Percentiles rank a stretch among this genome's conserved stretches.
Conservation (phyloP, 1,140 invertebrate species). For the Marisa cornuarietis region DNA sequence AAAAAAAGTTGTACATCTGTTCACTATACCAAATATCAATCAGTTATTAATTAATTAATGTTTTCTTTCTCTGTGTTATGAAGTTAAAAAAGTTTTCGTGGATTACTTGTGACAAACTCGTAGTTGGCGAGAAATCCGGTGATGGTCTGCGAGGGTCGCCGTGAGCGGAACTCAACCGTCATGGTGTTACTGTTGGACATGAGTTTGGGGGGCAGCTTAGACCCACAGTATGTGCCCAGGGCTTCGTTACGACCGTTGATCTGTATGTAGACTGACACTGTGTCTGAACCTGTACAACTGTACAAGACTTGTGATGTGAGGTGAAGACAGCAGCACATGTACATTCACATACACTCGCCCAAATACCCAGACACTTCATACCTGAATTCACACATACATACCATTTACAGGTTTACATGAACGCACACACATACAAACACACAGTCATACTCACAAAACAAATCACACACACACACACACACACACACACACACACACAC, state of each 20-base stretch:
- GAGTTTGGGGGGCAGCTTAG: slow-evolving; percentile 78
- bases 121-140: slow-evolving; percentile 88
- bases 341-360: neutral
- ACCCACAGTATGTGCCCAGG: slow-evolving; percentile 85
- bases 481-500: slow-evolving; percentile 12
- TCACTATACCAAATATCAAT: neutral
- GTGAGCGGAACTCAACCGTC: slow-evolving; percentile 82
- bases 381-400: neutral
- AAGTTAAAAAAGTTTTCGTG: too few relatives aligned
- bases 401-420: too few relatives aligned
- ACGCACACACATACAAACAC: neutral
- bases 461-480: slow-evolving; percentile 1
- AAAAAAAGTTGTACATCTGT: neutral
- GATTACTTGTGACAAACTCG: slow-evolving; percentile 88
- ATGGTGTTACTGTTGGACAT: slow-evolving; percentile 88
- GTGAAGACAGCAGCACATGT: neutral
- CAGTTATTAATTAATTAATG: slow-evolving; percentile 65
- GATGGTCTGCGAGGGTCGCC: slow-evolving; percentile 73
- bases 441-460: too few relatives aligned
- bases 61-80: too few relatives aligned
- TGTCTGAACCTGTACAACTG: slow-evolving; percentile 79
- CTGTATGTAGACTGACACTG: slow-evolving; percentile 80
- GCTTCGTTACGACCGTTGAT: slow-evolving; percentile 82
- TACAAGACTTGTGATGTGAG: neutral
- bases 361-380: neutral